Percentiles rank a stretch among this genome's conserved stretches.
These are phyloP conservation scores for Bombus confusus DNA, from an alignment of 1,140 invertebrate species.

Conservation along the genomic window DNA sequence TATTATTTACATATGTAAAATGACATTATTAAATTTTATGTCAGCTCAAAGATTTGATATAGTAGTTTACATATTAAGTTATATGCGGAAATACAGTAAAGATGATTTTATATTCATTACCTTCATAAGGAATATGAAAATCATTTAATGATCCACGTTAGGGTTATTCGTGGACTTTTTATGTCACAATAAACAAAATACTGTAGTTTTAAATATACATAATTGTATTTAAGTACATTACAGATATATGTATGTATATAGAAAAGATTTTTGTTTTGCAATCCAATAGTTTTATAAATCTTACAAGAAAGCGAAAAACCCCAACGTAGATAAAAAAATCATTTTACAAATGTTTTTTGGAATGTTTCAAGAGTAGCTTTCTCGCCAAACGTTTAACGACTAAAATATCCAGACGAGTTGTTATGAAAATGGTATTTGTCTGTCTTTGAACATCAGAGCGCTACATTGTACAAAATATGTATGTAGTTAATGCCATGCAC, in stretches of 20 bases:
- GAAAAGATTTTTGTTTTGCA: neutral
- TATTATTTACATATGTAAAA: constrained; percentile 17
- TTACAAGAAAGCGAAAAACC: neutral
- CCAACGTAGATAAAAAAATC: constrained; percentile 41
- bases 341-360: constrained; percentile 56
- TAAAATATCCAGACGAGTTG: constrained; percentile 44
- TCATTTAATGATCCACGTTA: constrained; percentile 23
- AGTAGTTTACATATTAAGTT: constrained; percentile 38
- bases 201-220: constrained; percentile 22
- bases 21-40: neutral
- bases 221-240: constrained; percentile 44
- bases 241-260: neutral
- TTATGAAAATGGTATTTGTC: constrained; percentile 38
- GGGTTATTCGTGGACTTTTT: neutral
- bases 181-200: neutral
- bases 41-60: constrained; percentile 15
- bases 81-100: constrained; percentile 19
- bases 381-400: constrained; percentile 45
- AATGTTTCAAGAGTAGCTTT: constrained; percentile 60
- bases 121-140: constrained; percentile 24
- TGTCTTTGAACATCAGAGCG: constrained; percentile 43
- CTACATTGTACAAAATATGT: constrained; percentile 49
- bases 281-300: constrained; percentile 8
- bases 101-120: constrained; percentile 23
- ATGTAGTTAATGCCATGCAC: constrained; percentile 45